Base-by-base conservation (phyloP, 2,113 vertebrate species). In the Microtus oregoni region DNA sequence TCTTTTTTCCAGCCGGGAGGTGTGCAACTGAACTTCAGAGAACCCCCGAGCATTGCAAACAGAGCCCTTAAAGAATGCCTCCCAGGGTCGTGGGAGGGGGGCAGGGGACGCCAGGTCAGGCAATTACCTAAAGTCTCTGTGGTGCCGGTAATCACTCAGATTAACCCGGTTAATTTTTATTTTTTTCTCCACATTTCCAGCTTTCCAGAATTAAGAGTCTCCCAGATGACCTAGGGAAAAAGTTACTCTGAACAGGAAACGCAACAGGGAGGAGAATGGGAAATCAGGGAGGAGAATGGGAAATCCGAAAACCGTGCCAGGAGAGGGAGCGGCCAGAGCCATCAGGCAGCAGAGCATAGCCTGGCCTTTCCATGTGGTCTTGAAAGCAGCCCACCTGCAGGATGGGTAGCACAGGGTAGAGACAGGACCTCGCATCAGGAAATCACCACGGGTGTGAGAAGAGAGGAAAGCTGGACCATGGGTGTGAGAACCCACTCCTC, bases 201-300 rank as follows among this genome's bases (percentile, higher is more conserved):
- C 95, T 97, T 96, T 96, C 15, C 77, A 75, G 63, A 94, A 96
- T 76, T 63, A 87, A 96, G 47, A 92, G 78, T 81, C 92, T 70
- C 67, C 76, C 77, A 94, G 55, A 8, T 89, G 92, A 94, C 76
- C 32, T 86, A 63, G 89, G 92, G 73, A 91, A 96, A 96, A 81
- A 72, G 30, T 83, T 86, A 58, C 35, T 91, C 70, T 47, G 55
- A 65, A 50, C 91, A 95, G 97, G 97, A 98, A 97, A 91, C 92
- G 63, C 47, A 50, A 26, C 32, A 87, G 94, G 96, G 94, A 97
- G 91, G 88, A 92, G 94, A 96, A 89, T 55, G 55, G 97, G 97
- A 97, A 97, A 91, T 91, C 30, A 87, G 94, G 96, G 92, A 97
- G 91, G 88, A 92, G 94, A 96, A 89, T 38, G 77, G 96, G 95